Evolutionary conservation across 2,113 vertebrate species (phyloP).

Genomic region (Sialia sialis): DNA sequence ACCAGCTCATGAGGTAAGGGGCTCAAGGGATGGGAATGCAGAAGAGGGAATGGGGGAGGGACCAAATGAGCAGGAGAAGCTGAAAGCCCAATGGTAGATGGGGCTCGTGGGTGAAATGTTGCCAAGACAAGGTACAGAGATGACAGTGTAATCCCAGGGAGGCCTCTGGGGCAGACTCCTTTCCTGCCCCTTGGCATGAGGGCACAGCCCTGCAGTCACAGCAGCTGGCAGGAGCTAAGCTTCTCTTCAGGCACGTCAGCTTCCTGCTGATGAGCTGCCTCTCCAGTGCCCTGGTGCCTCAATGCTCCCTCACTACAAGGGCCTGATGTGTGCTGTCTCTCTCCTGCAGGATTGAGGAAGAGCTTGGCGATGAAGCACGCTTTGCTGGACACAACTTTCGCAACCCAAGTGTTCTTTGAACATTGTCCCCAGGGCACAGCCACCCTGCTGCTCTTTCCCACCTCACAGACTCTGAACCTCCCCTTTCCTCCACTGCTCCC

Average conservation of each 20-base stretch:
- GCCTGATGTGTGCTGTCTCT: background rate
- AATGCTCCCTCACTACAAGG: background rate
- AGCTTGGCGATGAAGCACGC: constrained; percentile 87
- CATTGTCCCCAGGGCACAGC: background rate
- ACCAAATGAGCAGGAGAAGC: background rate
- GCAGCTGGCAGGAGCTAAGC: background rate
- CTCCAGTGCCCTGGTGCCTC: accelerated
- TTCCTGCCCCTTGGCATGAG: background rate
- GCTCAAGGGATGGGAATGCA: background rate
- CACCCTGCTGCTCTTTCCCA: constrained; percentile 47
- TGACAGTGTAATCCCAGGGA: accelerated
- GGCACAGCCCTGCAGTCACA: background rate
- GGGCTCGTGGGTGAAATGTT: background rate
- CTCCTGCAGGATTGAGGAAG: constrained; percentile 87
- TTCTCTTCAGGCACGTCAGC: background rate
- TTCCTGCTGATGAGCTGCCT: background rate
- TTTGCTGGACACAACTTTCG: constrained; percentile 93
- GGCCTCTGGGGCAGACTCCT: background rate
- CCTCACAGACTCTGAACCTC: constrained; percentile 43
- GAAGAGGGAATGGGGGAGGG: background rate
- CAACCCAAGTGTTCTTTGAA: constrained; percentile 89
- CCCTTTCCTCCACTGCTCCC: background rate
- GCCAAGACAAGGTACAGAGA: background rate
- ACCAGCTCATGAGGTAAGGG: constrained; percentile 92
- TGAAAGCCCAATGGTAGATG: background rate